phyloP scores from a whole-genome alignment of 2,888 invertebrate species.

The Anthophora plumipes region DNA sequence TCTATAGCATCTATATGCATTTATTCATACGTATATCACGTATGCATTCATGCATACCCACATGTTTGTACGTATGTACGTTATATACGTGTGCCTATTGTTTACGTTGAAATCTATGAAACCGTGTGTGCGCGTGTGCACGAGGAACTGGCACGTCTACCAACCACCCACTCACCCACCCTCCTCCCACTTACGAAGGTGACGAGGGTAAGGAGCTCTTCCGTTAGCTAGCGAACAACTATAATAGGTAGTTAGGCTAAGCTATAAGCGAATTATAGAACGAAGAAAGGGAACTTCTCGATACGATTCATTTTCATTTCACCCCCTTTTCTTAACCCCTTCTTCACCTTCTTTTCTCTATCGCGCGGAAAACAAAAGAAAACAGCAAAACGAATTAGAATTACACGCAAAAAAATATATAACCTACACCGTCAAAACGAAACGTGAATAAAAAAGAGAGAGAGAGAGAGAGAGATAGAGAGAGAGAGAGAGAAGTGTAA shows the following conservation, averaged over 20 bases:
- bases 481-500: too few relatives aligned
- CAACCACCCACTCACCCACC: too few relatives aligned
- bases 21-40: constrained; percentile 66
- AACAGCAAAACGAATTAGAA: too few relatives aligned
- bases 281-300: neutral
- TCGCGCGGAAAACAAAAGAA: too few relatives aligned
- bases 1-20: constrained; percentile 69
- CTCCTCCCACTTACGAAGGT: neutral
- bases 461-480: too few relatives aligned
- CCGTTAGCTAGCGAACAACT: constrained; percentile 50
- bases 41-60: constrained; percentile 55
- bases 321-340: neutral
- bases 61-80: constrained; percentile 56
- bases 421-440: too few relatives aligned
- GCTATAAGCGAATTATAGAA: constrained; percentile 35
- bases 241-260: constrained; percentile 43
- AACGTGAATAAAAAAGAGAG: too few relatives aligned
- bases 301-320: neutral
- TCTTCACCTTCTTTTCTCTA: too few relatives aligned
- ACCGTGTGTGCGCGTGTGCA: constrained; percentile 42
- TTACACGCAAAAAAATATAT: too few relatives aligned
- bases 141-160: constrained; percentile 62
- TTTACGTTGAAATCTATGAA: constrained; percentile 59
- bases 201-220: constrained; percentile 55
- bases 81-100: constrained; percentile 66